Evolutionary conservation across 2,888 invertebrate species (phyloP).

Genomic region (Thysanoteuthis rhombus): DNA sequence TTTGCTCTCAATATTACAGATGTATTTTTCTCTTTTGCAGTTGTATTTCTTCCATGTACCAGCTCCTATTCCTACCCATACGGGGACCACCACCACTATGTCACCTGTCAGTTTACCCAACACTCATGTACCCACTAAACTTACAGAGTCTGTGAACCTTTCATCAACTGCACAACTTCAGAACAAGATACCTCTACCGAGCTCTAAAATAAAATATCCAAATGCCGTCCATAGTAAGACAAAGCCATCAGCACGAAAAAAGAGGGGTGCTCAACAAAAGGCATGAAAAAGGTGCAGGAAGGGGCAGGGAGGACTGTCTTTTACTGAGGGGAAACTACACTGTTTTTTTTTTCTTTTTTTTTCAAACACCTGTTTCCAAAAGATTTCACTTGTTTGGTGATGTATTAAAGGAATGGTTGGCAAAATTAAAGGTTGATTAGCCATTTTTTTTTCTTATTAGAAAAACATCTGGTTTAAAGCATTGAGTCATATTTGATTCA

Average conservation of each 20-base stretch:
- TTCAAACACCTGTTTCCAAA: no score
- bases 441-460: not conserved
- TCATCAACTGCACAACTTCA: not conserved
- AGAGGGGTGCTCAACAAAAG: no score
- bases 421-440: not conserved
- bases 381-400: not conserved
- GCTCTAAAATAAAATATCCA: no score
- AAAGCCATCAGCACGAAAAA: not conserved
- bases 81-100: slow-evolving; percentile 19
- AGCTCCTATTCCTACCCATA: slow-evolving; percentile 32
- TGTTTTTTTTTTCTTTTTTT: no score
- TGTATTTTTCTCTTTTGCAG: slow-evolving; percentile 42
- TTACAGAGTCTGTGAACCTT: not conserved
- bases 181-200: no score
- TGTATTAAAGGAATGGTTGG: not conserved
- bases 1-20: not conserved
- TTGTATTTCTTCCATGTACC: slow-evolving; percentile 59
- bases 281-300: no score
- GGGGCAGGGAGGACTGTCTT: no score
- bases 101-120: slow-evolving; percentile 32
- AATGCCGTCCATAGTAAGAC: slow-evolving; percentile 13
- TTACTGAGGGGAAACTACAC: no score
- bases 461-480: no score
- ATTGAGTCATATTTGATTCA: not conserved
- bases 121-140: not conserved